Base-by-base conservation (phyloP, 1,140 invertebrate genomes). In the Cherax destructor region DNA sequence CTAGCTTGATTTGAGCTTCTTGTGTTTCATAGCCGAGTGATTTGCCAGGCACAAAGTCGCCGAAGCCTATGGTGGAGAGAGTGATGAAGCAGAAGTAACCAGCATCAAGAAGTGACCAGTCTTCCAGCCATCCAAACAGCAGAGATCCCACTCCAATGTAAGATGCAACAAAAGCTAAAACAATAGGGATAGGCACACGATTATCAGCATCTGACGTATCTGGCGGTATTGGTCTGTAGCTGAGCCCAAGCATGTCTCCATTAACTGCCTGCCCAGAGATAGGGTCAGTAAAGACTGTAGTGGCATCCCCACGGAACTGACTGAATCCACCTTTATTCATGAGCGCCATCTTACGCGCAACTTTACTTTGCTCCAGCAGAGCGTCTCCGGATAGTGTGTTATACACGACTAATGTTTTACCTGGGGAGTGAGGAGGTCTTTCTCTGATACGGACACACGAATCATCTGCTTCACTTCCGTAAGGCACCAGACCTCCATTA, bases 61-160 rank as follows among this genome's bases (percentile, higher is more conserved):
- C 97, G 91, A 98, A 97, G 21, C 97, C 97, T 76, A 98, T 98
- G 0, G 97, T 98, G 0, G 97, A 97, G 81, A 98, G 95, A 0
- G 97, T 97, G 56, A 98, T 97, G 94, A 98, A 98, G 94, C 97
- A 98, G 94, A 98, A 98, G 94, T 98, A 98, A 30, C 97, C 96
- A 0, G 97, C 97, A 94, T 98, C 97, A 49, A 98, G 95, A 93
- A 97, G 97, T 47, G 96, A 96, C 93, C 93, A 93, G 9, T 69
- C 84, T 93, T 94, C 93, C 18, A 92, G 79, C 86, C 85, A 92
- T 0, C 50, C 16, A 83, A 94, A 93, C 7, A 91, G 69, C 50
- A 91, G 85, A 13, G 90, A 77, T 9, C 90, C 90, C 10, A 91
- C 49, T 21, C 61, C 90, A 5, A 91, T 24, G 78, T 91, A 91